Percentiles rank a stretch among this genome's conserved stretches.
Conservation (phyloP, 2,888 invertebrate species). For the Aromia moschata region DNA sequence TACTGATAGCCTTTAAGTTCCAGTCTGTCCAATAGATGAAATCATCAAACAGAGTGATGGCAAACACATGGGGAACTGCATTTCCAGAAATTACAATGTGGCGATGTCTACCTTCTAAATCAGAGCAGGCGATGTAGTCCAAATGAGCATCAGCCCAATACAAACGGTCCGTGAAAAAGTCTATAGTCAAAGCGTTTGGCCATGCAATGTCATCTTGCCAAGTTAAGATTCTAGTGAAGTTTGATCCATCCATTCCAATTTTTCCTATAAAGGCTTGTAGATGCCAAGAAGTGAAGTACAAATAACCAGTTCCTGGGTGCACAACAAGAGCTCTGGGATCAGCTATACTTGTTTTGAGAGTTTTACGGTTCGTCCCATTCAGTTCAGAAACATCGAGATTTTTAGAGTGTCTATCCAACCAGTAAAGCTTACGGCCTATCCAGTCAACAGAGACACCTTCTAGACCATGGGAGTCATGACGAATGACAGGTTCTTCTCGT, state of each 20-base stretch:
- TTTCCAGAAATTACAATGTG: constrained; percentile 82
- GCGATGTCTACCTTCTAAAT: constrained; percentile 89
- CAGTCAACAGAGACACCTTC: constrained; percentile 98
- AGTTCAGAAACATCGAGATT: constrained; percentile 95
- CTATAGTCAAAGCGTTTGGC: constrained; percentile 97
- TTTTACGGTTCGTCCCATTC: constrained; percentile 90
- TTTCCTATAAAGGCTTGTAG: constrained; percentile 95
- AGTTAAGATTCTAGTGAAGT: constrained; percentile 86
- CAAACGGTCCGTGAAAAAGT: constrained; percentile 93
- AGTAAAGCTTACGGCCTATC: constrained; percentile 95
- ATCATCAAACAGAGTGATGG: constrained; percentile 93
- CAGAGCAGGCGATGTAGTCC: constrained; percentile 95
- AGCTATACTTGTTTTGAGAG: constrained; percentile 86
- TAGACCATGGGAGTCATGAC: constrained; percentile 95
- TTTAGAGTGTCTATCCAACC: constrained; percentile 95
- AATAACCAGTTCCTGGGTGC: constrained; percentile 91
- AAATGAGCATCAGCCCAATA: constrained; percentile 99
- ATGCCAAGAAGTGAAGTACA: constrained; percentile 98
- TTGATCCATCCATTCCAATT: constrained; percentile 96
- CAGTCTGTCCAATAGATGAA: constrained; percentile 97
- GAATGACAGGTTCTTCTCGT: constrained; percentile 82
- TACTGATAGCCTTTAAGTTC: constrained; percentile 92
- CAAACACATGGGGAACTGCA: constrained; percentile 94
- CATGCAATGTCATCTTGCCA: constrained; percentile 96
- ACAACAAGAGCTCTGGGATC: constrained; percentile 95